These are phyloP conservation scores for Zelleria hepariella DNA, from an alignment of 2,888 invertebrate genomes.

Conservation along the genomic window DNA sequence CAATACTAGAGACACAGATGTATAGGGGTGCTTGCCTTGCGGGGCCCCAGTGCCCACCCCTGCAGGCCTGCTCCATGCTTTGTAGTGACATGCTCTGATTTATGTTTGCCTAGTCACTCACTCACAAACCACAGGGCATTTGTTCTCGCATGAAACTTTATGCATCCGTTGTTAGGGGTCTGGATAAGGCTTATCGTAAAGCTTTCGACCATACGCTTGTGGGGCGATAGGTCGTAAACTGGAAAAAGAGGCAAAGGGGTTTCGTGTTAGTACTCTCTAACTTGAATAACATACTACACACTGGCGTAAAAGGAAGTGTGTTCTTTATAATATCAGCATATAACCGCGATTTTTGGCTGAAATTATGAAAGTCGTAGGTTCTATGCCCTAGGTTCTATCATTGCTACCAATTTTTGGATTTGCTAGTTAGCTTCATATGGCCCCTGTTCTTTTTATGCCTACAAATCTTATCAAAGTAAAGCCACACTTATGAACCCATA, in stretches of 20 bases:
- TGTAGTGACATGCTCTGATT: slow-evolving; percentile 51
- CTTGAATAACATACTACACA: too few relatives aligned
- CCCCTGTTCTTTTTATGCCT: too few relatives aligned
- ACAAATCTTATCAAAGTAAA: too few relatives aligned
- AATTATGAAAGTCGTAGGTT: too few relatives aligned
- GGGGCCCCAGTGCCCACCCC: slow-evolving; percentile 31
- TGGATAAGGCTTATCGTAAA: not conserved
- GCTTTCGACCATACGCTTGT: not conserved
- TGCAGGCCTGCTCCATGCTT: slow-evolving; percentile 28
- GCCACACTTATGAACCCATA: too few relatives aligned
- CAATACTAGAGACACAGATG: slow-evolving; percentile 39
- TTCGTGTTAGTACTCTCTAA: not conserved
- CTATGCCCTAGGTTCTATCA: too few relatives aligned
- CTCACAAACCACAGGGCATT: not conserved
- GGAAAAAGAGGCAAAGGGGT: not conserved
- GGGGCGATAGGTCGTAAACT: not conserved
- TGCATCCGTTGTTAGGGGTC: not conserved
- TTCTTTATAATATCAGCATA: too few relatives aligned
- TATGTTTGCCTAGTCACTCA: slow-evolving; percentile 46
- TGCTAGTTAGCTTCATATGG: too few relatives aligned
- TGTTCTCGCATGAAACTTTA: not conserved
- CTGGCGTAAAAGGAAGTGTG: too few relatives aligned
- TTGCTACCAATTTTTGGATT: too few relatives aligned
- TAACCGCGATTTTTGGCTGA: too few relatives aligned
- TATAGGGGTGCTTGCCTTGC: slow-evolving; percentile 34